Evolutionary conservation across 2,797 vertebrate genomes (phyloP).

Genomic region (Anguilla marmorata): DNA sequence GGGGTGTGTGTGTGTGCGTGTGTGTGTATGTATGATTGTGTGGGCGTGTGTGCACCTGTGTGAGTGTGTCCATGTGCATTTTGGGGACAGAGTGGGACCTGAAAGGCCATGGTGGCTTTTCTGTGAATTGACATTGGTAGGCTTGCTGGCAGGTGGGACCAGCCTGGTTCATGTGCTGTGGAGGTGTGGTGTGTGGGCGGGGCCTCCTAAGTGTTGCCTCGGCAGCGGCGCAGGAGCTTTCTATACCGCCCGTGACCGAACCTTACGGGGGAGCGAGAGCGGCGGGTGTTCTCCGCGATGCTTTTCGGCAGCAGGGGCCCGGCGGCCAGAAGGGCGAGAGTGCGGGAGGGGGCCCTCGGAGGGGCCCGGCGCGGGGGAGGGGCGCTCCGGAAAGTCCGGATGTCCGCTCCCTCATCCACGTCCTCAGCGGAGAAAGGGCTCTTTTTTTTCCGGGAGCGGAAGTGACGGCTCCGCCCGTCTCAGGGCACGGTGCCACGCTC

Average conservation of each 20-base stretch:
- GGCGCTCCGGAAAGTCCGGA: not conserved
- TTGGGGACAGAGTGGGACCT: not conserved
- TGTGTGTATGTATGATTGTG: not conserved
- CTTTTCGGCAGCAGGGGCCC: no score
- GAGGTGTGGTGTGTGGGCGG: not conserved
- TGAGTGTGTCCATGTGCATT: not conserved
- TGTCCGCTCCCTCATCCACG: not conserved
- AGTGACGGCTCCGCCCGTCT: constrained; percentile 13
- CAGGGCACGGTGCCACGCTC: not conserved
- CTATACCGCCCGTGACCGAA: not conserved
- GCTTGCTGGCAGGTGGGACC: not conserved
- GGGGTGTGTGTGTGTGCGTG: not conserved
- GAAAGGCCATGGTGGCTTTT: not conserved
- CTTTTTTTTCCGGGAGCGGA: not conserved
- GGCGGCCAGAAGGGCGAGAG: not conserved
- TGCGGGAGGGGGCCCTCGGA: not conserved
- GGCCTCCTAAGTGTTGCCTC: not conserved
- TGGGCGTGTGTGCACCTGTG: not conserved
- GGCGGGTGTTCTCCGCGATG: no score
- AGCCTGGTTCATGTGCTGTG: not conserved
- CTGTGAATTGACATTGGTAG: not conserved
- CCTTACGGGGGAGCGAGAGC: not conserved
- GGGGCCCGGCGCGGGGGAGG: not conserved
- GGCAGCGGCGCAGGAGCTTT: not conserved
- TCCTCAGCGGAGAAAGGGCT: not conserved